A percentile compares a stretch with the other conserved stretches of the same genome.
These are phyloP conservation scores for Parascotia fuliginaria DNA, from an alignment of 2,888 invertebrate species.

Conservation along the genomic window DNA sequence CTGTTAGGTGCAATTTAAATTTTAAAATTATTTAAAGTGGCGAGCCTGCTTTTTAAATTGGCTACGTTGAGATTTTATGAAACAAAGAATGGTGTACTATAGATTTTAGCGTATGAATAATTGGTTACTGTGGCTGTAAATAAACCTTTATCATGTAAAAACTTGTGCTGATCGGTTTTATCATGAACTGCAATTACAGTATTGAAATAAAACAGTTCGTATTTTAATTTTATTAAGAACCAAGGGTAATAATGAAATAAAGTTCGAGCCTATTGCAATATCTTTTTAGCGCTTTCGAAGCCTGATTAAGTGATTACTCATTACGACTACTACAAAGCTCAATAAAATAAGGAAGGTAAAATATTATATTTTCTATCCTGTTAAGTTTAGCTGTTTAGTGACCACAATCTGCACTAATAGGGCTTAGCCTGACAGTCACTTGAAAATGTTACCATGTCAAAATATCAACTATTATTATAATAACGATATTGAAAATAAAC, in stretches of 20 bases:
- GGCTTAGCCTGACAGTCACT: not conserved
- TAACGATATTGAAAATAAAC: too few species aligned
- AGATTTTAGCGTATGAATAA: too few species aligned
- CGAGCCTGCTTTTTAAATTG: too few species aligned
- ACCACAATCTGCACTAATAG: not conserved
- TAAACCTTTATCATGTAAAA: too few species aligned
- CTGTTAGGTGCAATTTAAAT: too few species aligned
- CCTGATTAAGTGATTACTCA: slow-evolving; percentile 1
- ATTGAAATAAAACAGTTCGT: not conserved
- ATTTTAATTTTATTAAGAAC: not conserved
- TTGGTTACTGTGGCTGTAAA: too few species aligned
- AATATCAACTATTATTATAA: too few species aligned
- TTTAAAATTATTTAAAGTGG: too few species aligned
- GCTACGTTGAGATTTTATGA: too few species aligned
- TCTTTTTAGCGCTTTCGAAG: not conserved
- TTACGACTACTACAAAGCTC: slow-evolving; percentile 1
- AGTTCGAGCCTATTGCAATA: slow-evolving; percentile 2
- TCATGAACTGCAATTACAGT: not conserved
- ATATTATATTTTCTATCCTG: slow-evolving; percentile 3
- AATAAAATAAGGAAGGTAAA: not conserved
- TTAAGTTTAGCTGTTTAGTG: not conserved
- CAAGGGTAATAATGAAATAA: not conserved
- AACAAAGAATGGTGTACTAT: too few species aligned
- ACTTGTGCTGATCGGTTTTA: too few species aligned
- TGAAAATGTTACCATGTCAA: too few species aligned